Evolutionary conservation across 2,888 invertebrate genomes (phyloP).

Genomic region (Cryptus viduatorius): DNA sequence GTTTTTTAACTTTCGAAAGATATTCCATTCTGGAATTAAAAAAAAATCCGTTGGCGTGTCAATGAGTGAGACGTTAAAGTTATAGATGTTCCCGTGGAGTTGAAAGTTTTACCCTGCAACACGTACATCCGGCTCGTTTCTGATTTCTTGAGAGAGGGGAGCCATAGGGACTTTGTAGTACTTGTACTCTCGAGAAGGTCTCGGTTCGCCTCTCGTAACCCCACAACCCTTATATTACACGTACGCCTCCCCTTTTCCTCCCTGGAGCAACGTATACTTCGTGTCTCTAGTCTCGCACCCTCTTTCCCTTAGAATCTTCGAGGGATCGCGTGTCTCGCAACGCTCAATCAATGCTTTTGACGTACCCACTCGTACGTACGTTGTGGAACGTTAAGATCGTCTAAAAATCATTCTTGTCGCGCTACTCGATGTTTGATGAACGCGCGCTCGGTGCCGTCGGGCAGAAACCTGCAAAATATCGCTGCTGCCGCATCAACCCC

Average conservation of each 20-base stretch:
- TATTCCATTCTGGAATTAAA: neutral
- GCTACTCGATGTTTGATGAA: neutral
- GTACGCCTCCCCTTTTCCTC: slow-evolving; percentile 22
- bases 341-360: slow-evolving; percentile 76
- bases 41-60: neutral
- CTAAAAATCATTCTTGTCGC: neutral
- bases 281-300: slow-evolving; percentile 31
- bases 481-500: no score
- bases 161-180: neutral
- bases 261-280: slow-evolving; percentile 22
- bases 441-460: neutral
- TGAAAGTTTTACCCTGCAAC: slow-evolving; percentile 2
- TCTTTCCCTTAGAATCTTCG: slow-evolving; percentile 35
- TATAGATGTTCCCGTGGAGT: neutral
- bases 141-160: slow-evolving; percentile 23
- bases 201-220: slow-evolving; percentile 37
- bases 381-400: neutral
- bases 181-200: slow-evolving; percentile 11
- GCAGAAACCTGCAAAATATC: neutral
- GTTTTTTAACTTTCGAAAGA: neutral
- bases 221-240: slow-evolving; percentile 45
- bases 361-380: slow-evolving; percentile 40
- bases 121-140: slow-evolving; percentile 39
- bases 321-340: slow-evolving; percentile 70
- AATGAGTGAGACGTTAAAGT: slow-evolving; percentile 1